phyloP scores from a whole-genome alignment of 23 tunicate species.

The Aplidium turbinatum region DNA sequence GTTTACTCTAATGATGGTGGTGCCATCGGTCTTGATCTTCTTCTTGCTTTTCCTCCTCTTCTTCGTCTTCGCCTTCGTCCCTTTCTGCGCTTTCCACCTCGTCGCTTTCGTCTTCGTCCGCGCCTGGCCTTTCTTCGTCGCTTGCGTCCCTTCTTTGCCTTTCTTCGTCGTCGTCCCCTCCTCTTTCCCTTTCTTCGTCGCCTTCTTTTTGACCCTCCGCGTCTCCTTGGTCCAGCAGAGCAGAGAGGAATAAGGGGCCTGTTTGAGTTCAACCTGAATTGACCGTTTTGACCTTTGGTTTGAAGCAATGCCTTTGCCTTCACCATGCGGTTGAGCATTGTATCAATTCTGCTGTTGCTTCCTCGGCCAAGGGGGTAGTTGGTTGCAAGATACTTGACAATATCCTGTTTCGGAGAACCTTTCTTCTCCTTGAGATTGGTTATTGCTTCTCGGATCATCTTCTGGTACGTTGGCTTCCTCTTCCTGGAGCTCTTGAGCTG shows the following conservation, averaged over 20 bases:
- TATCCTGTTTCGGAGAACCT: constrained; percentile 45
- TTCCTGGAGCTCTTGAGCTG: constrained; percentile 1
- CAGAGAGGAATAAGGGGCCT: constrained; percentile 5
- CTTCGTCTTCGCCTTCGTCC: background rate
- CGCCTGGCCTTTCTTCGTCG: background rate
- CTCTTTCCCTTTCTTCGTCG: background rate
- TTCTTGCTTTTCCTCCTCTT: constrained; percentile 12
- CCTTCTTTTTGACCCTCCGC: background rate
- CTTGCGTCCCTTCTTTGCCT: background rate
- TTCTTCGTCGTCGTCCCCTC: background rate
- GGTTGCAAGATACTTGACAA: constrained; percentile 10
- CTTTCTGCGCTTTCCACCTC: background rate
- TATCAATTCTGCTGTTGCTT: constrained; percentile 31
- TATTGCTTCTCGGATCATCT: constrained; percentile 40
- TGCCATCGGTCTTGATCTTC: constrained; percentile 1
- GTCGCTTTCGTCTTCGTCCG: constrained; percentile 17
- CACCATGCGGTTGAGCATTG: constrained; percentile 32
- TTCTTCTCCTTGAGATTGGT: constrained; percentile 11
- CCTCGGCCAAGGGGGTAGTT: constrained; percentile 17
- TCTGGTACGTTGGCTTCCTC: constrained; percentile 26
- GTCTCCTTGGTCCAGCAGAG: constrained; percentile 3
- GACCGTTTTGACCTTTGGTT: constrained; percentile 30
- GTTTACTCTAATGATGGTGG: no score
- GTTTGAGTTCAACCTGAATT: constrained; percentile 37
- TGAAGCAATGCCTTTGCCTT: constrained; percentile 1